A percentile compares a stretch with the other conserved stretches of the same genome.
phyloP scores from a whole-genome alignment of 2,797 vertebrate species.

The Fistularia tabacaria region DNA sequence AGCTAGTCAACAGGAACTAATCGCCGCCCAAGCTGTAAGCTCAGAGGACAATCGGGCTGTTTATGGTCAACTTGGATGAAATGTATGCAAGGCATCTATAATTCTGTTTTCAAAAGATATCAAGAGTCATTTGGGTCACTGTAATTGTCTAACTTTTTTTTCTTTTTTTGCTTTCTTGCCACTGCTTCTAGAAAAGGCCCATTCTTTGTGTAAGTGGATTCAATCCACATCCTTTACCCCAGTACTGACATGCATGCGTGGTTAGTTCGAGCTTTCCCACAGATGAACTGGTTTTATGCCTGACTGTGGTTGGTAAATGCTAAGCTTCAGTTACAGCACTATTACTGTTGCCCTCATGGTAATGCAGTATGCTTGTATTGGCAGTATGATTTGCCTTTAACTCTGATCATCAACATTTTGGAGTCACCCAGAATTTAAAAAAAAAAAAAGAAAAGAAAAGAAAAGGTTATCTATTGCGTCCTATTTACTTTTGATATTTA shows the following conservation, averaged over 20 bases:
- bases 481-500: constrained; percentile 4
- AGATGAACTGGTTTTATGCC: constrained; percentile 16
- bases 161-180: constrained; percentile 13
- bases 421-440: too few relatives aligned
- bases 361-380: too few relatives aligned
- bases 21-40: constrained; percentile 32
- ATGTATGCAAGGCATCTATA: constrained; percentile 6
- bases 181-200: constrained; percentile 8
- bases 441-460: too few relatives aligned
- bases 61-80: constrained; percentile 1
- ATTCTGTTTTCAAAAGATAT: constrained; percentile 15
- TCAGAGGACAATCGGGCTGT: constrained; percentile 2
- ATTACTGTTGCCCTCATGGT: too few relatives aligned
- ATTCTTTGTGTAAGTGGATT: constrained; percentile 30
- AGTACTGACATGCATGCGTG: constrained; percentile 21
- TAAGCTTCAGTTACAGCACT: too few relatives aligned
- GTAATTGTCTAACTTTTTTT: constrained; percentile 28
- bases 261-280: constrained; percentile 28
- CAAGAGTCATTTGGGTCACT: constrained; percentile 31
- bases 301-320: constrained; percentile 2
- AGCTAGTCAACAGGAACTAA: constrained; percentile 50
- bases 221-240: constrained; percentile 28
- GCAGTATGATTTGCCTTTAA: too few relatives aligned
- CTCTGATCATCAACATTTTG: too few relatives aligned
- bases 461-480: too few relatives aligned